Evolutionary conservation across 2,888 invertebrate species (phyloP).

Genomic region (Hypomecis atomaria): DNA sequence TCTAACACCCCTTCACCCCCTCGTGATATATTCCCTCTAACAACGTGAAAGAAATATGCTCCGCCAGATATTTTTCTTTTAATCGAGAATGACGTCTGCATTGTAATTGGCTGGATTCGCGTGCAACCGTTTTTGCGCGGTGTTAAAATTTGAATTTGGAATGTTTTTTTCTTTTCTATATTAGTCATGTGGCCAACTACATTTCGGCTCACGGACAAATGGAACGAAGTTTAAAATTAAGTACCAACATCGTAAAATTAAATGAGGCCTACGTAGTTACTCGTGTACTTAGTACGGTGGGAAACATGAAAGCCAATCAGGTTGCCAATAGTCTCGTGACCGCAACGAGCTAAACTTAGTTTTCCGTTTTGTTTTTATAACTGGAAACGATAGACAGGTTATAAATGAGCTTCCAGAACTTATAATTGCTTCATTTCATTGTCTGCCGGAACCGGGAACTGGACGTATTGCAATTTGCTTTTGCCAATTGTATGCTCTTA

Average conservation of each 20-base stretch:
- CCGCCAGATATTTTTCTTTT: conserved; percentile 60
- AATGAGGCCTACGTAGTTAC: conserved; percentile 1
- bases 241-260: conserved; percentile 2
- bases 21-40: conserved; percentile 69
- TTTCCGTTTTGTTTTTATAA: conserved; percentile 76
- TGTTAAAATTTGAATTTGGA: conserved; percentile 44
- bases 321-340: conserved; percentile 60
- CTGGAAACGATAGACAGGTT: conserved; percentile 77
- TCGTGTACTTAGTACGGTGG: conserved; percentile 2
- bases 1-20: conserved; percentile 62
- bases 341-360: conserved; percentile 70
- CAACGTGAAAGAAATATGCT: conserved; percentile 65
- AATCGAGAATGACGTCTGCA: conserved; percentile 67
- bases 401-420: conserved; percentile 80
- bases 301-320: conserved; percentile 28
- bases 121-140: conserved; percentile 53
- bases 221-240: conserved; percentile 6
- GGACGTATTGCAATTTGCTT: conserved; percentile 47
- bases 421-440: conserved; percentile 83
- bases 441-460: conserved; percentile 52
- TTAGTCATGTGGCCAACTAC: conserved; percentile 28
- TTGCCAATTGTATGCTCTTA: conserved; percentile 1
- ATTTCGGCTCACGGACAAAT: conserved; percentile 6
- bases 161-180: conserved; percentile 32
- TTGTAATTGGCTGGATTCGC: conserved; percentile 54